Conservation (phyloP, 2,797 vertebrate species). For the Clarias fuscus region DNA sequence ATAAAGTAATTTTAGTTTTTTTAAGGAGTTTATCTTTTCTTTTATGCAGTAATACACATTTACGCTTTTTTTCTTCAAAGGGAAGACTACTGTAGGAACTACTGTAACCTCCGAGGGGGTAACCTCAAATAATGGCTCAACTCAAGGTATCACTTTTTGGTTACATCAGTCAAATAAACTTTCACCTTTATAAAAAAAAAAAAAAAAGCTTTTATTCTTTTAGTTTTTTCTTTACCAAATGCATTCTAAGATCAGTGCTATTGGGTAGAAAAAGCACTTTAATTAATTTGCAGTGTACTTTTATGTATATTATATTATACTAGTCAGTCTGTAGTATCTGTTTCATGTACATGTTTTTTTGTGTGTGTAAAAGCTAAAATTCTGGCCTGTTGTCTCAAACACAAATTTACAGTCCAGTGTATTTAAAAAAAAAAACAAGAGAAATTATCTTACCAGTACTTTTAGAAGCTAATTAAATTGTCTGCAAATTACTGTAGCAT, state of each 20-base stretch:
- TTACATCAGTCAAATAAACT: not conserved
- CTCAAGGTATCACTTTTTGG: not conserved
- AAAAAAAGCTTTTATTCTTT: not conserved
- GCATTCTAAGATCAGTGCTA: not conserved
- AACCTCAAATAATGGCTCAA: no score
- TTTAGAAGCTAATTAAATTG: not conserved
- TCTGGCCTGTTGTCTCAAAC: no score
- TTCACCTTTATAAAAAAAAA: not conserved
- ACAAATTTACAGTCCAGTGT: no score
- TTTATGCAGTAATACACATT: not conserved
- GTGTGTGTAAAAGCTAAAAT: no score
- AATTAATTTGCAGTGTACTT: not conserved
- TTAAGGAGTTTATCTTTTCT: not conserved
- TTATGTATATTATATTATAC: not conserved
- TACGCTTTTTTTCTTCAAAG: not conserved
- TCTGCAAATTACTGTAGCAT: not conserved
- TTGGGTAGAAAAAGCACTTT: not conserved
- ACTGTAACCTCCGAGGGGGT: rapidly evolving
- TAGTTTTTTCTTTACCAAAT: not conserved
- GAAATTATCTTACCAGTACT: not conserved
- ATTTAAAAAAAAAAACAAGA: no score
- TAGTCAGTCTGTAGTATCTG: not conserved
- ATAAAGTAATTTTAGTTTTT: not conserved
- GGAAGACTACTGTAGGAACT: rapidly evolving
- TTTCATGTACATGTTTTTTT: no score